Evolutionary conservation across 2,888 invertebrate genomes (phyloP).

Genomic region (Netelia virgata): DNA sequence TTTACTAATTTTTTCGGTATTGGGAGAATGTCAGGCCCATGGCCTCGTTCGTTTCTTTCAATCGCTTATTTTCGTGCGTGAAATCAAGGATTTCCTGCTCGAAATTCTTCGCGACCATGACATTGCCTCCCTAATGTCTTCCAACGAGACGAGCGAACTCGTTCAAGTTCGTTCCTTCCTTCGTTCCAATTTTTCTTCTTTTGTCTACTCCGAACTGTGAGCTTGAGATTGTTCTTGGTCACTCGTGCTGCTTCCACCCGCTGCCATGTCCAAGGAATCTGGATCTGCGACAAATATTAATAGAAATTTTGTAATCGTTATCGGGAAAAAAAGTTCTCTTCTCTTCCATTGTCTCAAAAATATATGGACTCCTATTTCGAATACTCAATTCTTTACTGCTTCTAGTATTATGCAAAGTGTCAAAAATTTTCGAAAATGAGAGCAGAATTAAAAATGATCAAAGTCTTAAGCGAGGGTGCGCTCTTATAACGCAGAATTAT

Average conservation of each 20-base stretch:
- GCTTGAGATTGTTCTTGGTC: conserved; percentile 76
- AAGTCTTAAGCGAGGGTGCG: no score
- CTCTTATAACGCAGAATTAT: no score
- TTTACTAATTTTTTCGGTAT: conserved; percentile 56
- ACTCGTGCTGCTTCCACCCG: conserved; percentile 76
- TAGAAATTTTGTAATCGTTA: not conserved
- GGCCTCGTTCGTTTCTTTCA: not conserved
- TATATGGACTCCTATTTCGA: not conserved
- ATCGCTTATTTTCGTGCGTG: conserved; percentile 17
- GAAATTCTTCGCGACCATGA: conserved; percentile 39
- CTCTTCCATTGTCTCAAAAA: not conserved
- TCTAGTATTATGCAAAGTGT: not conserved
- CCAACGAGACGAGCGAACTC: conserved; percentile 9
- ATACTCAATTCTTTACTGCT: not conserved
- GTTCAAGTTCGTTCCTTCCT: conserved; percentile 11
- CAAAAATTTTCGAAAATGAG: no score
- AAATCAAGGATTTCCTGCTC: conserved; percentile 20
- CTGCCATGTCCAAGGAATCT: conserved; percentile 77
- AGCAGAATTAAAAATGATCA: no score
- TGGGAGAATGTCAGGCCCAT: conserved; percentile 3
- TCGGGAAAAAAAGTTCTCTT: not conserved
- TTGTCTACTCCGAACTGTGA: conserved; percentile 67
- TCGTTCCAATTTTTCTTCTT: conserved; percentile 16
- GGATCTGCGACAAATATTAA: conserved; percentile 72
- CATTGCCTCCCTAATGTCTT: conserved; percentile 36